Evolutionary conservation across 2,888 invertebrate species (phyloP).

Genomic region (Anodontia alba): DNA sequence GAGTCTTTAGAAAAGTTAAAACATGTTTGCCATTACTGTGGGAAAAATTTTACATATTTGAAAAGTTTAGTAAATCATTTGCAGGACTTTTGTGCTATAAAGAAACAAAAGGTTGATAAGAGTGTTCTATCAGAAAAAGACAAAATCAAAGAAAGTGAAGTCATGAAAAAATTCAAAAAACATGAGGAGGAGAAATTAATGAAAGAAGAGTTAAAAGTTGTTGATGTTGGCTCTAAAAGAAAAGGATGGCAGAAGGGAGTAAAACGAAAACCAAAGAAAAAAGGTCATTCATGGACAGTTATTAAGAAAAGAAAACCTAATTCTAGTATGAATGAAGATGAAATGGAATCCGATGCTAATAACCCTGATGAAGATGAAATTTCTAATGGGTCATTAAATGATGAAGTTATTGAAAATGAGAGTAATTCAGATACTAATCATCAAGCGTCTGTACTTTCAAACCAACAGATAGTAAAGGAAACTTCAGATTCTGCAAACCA

Average conservation of each 20-base stretch:
- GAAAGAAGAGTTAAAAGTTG: constrained; percentile 40
- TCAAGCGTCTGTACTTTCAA: too few species aligned
- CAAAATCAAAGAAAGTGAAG: constrained; percentile 63
- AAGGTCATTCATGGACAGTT: constrained; percentile 75
- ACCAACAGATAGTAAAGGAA: too few species aligned
- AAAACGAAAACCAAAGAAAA: constrained; percentile 70
- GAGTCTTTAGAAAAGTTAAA: constrained; percentile 61
- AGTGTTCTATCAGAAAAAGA: constrained; percentile 68
- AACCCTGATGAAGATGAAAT: background rate
- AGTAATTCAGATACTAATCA: background rate
- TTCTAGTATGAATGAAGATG: background rate
- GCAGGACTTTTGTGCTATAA: constrained; percentile 79
- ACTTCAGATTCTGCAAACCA: too few species aligned
- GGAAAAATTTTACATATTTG: constrained; percentile 81
- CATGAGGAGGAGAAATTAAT: constrained; percentile 61
- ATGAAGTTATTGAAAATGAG: background rate
- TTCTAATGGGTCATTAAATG: background rate
- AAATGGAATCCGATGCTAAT: background rate
- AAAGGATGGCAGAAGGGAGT: constrained; percentile 73
- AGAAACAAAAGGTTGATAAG: constrained; percentile 68
- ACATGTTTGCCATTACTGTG: constrained; percentile 82
- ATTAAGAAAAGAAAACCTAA: constrained; percentile 71
- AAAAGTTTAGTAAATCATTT: constrained; percentile 83
- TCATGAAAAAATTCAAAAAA: constrained; percentile 66
- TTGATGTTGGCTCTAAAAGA: constrained; percentile 44